These are phyloP conservation scores for Hemichromis elongatus DNA, from an alignment of 2,113 vertebrate species.

Conservation along the genomic window DNA sequence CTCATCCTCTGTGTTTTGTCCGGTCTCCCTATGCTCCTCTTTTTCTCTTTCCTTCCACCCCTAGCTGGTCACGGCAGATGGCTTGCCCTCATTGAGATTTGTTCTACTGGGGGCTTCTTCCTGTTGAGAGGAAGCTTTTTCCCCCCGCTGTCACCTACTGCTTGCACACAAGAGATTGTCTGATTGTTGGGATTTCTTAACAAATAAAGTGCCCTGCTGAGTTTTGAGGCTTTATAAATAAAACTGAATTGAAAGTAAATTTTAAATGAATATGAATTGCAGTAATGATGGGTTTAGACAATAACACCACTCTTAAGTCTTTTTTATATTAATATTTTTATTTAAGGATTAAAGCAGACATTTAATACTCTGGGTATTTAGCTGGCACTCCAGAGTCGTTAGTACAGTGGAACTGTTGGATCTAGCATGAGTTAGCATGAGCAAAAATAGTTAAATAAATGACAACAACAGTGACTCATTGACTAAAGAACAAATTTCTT, in stretches of 20 bases:
- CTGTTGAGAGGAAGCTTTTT: background rate
- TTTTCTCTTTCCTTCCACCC: background rate
- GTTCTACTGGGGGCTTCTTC: background rate
- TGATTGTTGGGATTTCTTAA: background rate
- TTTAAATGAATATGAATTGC: background rate
- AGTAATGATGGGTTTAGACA: background rate
- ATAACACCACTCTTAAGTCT: background rate
- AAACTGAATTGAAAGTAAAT: background rate
- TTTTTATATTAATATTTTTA: background rate
- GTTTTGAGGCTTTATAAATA: background rate
- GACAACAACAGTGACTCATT: background rate
- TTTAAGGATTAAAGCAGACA: background rate
- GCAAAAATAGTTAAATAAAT: background rate
- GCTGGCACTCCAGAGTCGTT: background rate
- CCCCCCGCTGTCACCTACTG: background rate
- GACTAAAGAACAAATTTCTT: background rate
- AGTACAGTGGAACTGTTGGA: background rate
- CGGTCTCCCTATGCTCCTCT: background rate
- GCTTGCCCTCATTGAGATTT: background rate
- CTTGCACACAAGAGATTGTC: too few relatives aligned
- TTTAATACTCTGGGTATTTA: background rate
- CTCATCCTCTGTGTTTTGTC: background rate
- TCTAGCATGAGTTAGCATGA: background rate
- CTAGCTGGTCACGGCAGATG: background rate
- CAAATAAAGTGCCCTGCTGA: background rate